phyloP scores from a whole-genome alignment of 2,888 invertebrate species.

The Scrobipalpa atriplicella region DNA sequence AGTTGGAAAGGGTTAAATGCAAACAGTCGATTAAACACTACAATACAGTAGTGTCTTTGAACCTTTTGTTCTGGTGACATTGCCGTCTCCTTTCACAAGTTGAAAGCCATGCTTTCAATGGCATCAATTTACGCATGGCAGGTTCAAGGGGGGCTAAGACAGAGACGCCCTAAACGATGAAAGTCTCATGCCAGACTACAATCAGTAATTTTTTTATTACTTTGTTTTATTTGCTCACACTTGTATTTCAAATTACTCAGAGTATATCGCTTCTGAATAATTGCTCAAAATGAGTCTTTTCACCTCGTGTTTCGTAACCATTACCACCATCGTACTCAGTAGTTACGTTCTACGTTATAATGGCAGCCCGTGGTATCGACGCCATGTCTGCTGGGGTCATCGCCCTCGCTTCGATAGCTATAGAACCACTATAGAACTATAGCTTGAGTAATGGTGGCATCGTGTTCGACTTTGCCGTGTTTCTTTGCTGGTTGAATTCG shows the following conservation, averaged over 20 bases:
- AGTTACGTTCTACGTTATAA: conserved; percentile 36
- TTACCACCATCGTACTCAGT: not conserved
- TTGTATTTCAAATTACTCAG: not conserved
- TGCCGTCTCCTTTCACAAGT: conserved; percentile 32
- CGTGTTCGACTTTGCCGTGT: conserved; percentile 53
- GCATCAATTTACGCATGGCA: conserved; percentile 36
- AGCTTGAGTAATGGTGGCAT: not conserved
- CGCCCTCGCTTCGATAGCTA: conserved; percentile 60
- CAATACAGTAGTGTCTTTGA: conserved; percentile 6
- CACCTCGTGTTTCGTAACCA: conserved; percentile 9
- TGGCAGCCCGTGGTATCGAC: conserved; percentile 64
- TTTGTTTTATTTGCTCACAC: not conserved
- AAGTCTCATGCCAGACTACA: conserved; percentile 24
- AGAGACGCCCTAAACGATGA: conserved; percentile 16
- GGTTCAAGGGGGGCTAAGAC: conserved; percentile 27
- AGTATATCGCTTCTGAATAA: not conserved
- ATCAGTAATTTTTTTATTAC: not conserved
- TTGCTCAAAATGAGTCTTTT: conserved; percentile 2
- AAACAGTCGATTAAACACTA: conserved; percentile 3
- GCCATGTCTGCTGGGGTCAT: conserved; percentile 72
- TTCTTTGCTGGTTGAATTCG: conserved; percentile 55
- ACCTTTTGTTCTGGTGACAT: conserved; percentile 6
- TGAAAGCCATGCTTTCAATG: conserved; percentile 33
- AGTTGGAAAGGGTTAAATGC: not conserved
- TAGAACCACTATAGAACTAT: too few relatives aligned